Evolutionary conservation across 2,113 vertebrate genomes (phyloP).

Genomic region (Etia nguti): DNA sequence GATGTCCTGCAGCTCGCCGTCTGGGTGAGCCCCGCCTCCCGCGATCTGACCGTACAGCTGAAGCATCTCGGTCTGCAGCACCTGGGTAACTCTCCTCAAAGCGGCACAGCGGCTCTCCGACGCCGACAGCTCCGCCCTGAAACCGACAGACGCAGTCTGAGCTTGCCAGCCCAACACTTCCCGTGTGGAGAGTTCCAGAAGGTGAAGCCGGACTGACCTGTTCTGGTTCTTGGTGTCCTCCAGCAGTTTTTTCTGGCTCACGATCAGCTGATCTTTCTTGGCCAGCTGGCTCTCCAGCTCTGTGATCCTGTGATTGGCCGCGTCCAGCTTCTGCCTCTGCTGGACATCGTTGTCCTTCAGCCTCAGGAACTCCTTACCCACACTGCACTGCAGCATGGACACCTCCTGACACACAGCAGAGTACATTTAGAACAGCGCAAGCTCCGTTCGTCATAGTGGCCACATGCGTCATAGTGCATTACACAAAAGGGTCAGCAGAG

Average conservation of each 20-base stretch:
- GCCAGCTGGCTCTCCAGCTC: slow-evolving; percentile 88
- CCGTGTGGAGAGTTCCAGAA: neutral
- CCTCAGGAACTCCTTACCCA: slow-evolving; percentile 82
- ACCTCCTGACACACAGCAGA: slow-evolving; percentile 72
- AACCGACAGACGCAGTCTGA: neutral
- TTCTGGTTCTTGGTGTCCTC: slow-evolving; percentile 88
- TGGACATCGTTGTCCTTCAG: slow-evolving; percentile 76
- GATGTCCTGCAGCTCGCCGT: neutral
- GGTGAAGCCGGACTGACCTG: slow-evolving; percentile 69
- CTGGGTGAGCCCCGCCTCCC: neutral
- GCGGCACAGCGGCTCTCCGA: slow-evolving; percentile 82
- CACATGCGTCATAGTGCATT: neutral
- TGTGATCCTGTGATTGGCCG: slow-evolving; percentile 80
- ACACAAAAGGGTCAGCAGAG: neutral
- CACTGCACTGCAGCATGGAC: slow-evolving; percentile 80
- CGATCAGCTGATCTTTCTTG: slow-evolving; percentile 87
- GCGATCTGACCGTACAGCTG: slow-evolving; percentile 80
- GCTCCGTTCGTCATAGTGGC: neutral
- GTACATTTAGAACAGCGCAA: neutral
- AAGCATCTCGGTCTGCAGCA: slow-evolving; percentile 85
- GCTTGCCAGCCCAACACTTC: neutral
- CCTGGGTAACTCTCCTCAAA: slow-evolving; percentile 80
- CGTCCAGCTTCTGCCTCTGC: slow-evolving; percentile 87
- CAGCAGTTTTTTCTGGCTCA: slow-evolving; percentile 90
- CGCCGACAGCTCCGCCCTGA: slow-evolving; percentile 80